Evolutionary conservation across 2,888 invertebrate species (phyloP), one percentile per base, ranked within the genome.

Genomic region (Aspidapion aeneum): DNA sequence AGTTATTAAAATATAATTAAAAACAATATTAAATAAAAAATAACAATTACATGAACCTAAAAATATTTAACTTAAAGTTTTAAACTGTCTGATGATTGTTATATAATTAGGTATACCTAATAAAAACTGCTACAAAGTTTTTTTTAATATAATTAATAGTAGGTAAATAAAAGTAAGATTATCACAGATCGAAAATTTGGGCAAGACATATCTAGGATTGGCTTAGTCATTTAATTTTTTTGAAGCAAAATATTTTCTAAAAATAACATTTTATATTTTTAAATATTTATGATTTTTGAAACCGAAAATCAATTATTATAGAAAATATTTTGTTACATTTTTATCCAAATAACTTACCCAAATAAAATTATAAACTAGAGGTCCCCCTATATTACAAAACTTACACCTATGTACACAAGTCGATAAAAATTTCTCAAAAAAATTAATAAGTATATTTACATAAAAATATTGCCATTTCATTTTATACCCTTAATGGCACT

Each of bases 161-260:
- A 9, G 9, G 9, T 54, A 60, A 71, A 67, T 68, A 71, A 68
- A 67, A 73, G 63, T 69, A 66, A 69, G 67, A 72, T 73, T 79
- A 79, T 79, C 79, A 79, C 79, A 79, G 79, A 76, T 68, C 57
- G 57, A 51, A 56, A 73, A 63, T 68, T 70, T 74, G 78, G 78
- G 78, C 78, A 78, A 78, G 79, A 78, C 56, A 75, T 70, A 73
- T 73, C 69, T 72, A 76, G 76, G 75, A 76, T 72, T 71, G 71
- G 70, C 70, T 69, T 67, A 68, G 69, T 67, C 66, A 66, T 69
- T 69, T 72, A 71, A 55, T 66, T 65, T 60, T 61, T 63, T 52
- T 18, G 7, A n/a, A 9, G 7, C 52, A 52, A 17, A 52, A 52
- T 52, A 52, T 52, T 52, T 48, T 12, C n/a, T n/a, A n/a, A n/a